Base-by-base conservation (phyloP, 2,113 vertebrate genomes). In the Cathartes aura region DNA sequence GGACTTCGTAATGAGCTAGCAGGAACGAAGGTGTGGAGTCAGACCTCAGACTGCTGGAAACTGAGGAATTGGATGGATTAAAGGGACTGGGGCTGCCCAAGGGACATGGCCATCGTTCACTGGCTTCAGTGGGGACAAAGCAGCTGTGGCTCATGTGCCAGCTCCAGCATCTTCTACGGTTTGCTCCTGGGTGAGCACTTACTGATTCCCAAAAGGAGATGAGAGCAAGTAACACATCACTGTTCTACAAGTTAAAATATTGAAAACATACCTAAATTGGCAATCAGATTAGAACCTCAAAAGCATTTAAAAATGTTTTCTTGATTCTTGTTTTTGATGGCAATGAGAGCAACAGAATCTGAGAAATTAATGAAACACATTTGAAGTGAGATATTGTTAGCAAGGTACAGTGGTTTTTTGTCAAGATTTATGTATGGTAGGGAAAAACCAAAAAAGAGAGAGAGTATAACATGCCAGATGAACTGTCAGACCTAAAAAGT, bases 401-500 rank as follows among this genome's bases (percentile, higher is more conserved):
- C 50, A 58, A 90, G 67, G 23, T 20, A 40, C 32, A 26, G 26
- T 8, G 26, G 26, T 62, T 91, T 93, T 89, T 67, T 72, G 66
- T 93, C 8, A 82, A 75, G 88, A 97, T 96, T 95, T 97, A 96
- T 95, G 23, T 89, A 79, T 36, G 30, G 12, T 8, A 48, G 66
- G 50, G 21, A 60, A 78, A 89, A 95, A 79, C 8, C 32, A 53
- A 58, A 67, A 90, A 76, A 55, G 78, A 88, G 26, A 48, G 58
- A 82, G 86, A 79, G 45, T 58, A 48, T 5, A 94, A 83, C n/a
- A 91, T 95, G 58, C 63, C 58, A 88, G 92, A 96, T 94, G 86
- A 82, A 78, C 92, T 96, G 92, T 91, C 89, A 95, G 87, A 93
- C 68, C 82, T 92, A 87, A 96, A 95, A 90, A 95, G 81, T 88